phyloP scores from a whole-genome alignment of 2,797 vertebrate genomes.

The Manis javanica region DNA sequence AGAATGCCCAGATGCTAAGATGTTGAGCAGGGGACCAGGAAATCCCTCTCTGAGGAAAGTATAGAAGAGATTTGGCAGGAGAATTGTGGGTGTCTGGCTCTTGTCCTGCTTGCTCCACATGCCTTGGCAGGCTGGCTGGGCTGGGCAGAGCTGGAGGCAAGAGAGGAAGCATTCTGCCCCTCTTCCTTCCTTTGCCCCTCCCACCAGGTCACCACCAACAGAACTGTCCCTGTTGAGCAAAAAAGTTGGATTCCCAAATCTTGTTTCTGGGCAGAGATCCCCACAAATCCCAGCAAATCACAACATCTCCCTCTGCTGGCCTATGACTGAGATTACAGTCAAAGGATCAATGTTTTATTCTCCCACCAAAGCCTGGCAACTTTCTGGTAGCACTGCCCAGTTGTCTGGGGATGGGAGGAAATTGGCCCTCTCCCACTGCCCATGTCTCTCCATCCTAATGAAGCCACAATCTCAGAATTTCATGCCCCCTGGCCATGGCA shows the following conservation, averaged over 20 bases:
- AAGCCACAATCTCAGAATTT: neutral
- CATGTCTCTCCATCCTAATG: neutral
- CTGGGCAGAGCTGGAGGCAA: neutral
- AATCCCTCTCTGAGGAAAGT: neutral
- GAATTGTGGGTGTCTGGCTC: neutral
- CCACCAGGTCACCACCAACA: neutral
- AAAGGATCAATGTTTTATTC: neutral
- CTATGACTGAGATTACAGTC: neutral
- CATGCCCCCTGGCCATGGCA: neutral
- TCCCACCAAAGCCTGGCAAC: neutral
- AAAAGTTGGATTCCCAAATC: neutral
- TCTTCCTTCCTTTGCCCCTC: neutral
- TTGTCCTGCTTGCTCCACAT: accelerated
- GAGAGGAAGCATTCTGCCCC: neutral
- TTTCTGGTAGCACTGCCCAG: neutral
- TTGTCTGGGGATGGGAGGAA: neutral
- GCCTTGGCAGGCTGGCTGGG: neutral
- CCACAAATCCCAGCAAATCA: neutral
- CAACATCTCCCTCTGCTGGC: constrained; percentile 44
- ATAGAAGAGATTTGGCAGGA: neutral
- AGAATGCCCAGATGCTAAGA: neutral
- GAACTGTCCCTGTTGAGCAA: neutral
- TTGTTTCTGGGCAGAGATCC: neutral
- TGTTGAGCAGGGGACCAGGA: neutral
- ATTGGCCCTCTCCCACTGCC: neutral